Evolutionary conservation across 2,888 invertebrate species (phyloP).

Genomic region (Drosophila borborema): DNA sequence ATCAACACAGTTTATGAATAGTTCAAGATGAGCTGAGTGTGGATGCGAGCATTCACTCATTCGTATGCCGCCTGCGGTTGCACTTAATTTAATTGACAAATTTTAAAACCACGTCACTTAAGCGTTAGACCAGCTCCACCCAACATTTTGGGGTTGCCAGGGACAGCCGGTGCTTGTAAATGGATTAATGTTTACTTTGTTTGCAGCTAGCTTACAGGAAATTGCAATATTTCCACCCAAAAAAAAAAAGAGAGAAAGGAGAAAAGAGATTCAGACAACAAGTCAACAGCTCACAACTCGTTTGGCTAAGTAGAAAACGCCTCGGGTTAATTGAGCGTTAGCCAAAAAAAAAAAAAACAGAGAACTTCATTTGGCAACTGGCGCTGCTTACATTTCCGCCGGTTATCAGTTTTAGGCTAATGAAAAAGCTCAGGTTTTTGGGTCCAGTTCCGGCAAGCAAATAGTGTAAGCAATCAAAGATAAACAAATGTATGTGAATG

Average conservation of each 20-base stretch:
- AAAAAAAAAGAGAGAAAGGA: constrained; percentile 36
- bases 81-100: constrained; percentile 85
- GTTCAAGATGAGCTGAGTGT: constrained; percentile 52
- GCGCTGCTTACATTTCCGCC: constrained; percentile 48
- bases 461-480: constrained; percentile 71
- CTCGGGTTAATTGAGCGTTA: constrained; percentile 78
- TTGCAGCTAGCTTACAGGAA: constrained; percentile 75
- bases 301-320: constrained; percentile 71
- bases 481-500: constrained; percentile 66
- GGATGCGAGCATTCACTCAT: constrained; percentile 55
- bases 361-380: constrained; percentile 8
- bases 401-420: constrained; percentile 68
- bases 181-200: constrained; percentile 83
- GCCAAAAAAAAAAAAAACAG: constrained; percentile 25
- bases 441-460: constrained; percentile 48
- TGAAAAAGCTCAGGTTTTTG: constrained; percentile 49
- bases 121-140: constrained; percentile 28
- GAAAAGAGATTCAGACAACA: constrained; percentile 70
- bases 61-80: constrained; percentile 83
- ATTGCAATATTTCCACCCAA: constrained; percentile 80
- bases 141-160: constrained; percentile 30
- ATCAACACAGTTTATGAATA: constrained; percentile 79
- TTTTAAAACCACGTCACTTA: constrained; percentile 81
- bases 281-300: constrained; percentile 75
- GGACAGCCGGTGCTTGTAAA: constrained; percentile 62